Conservation (phyloP, 1,140 invertebrate genomes). For the Eueides isabella region DNA sequence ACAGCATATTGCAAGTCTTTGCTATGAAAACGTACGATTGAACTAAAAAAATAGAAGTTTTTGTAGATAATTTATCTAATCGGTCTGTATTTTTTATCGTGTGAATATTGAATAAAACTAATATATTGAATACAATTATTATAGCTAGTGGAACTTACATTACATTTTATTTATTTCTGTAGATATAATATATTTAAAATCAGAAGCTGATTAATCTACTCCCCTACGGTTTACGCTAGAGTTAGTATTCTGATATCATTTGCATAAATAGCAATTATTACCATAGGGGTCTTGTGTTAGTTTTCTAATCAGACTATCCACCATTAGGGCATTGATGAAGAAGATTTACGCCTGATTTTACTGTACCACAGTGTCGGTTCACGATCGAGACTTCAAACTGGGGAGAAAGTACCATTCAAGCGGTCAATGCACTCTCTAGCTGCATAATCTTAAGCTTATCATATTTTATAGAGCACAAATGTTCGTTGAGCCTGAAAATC, state of each 20-base stretch:
- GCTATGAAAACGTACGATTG: neutral
- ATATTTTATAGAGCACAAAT: slow-evolving; percentile 22
- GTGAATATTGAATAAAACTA: no score
- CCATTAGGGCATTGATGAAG: slow-evolving; percentile 13
- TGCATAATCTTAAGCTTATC: slow-evolving; percentile 20
- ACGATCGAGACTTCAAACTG: slow-evolving; percentile 24
- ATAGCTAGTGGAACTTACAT: no score
- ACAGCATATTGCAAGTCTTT: neutral
- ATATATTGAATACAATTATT: no score
- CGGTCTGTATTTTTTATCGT: neutral
- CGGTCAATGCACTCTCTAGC: slow-evolving; percentile 30
- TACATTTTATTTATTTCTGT: neutral
- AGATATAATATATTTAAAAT: neutral
- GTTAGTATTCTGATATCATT: slow-evolving; percentile 1
- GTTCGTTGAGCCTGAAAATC: neutral
- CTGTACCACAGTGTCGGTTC: slow-evolving; percentile 18
- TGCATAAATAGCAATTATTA: neutral
- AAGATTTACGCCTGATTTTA: slow-evolving; percentile 15
- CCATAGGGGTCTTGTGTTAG: slow-evolving; percentile 45
- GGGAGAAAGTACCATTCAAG: slow-evolving; percentile 34
- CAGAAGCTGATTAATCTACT: neutral
- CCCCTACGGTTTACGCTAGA: neutral
- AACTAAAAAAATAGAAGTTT: slow-evolving; percentile 1
- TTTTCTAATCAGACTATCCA: slow-evolving; percentile 14
- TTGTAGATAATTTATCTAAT: neutral